Evolutionary conservation across 2,113 vertebrate species (phyloP).

Genomic region (Gambusia holbrooki): DNA sequence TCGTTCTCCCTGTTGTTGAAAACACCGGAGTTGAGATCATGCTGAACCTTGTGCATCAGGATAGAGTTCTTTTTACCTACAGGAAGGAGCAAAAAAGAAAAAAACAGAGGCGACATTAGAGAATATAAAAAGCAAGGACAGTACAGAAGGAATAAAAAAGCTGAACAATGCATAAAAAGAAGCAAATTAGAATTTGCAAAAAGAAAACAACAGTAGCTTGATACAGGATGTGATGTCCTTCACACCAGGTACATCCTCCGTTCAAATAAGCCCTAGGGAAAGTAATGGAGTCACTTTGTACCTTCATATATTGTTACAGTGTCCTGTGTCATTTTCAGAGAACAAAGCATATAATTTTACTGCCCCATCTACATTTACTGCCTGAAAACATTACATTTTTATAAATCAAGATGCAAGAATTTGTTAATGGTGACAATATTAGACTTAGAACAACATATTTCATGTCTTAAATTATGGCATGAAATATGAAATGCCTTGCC

Average conservation of each 20-base stretch:
- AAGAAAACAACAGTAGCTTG: conserved; percentile 24
- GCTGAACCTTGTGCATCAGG: conserved; percentile 96
- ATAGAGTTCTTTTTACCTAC: conserved; percentile 97
- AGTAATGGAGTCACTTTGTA: conserved; percentile 49
- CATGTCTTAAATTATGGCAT: background rate
- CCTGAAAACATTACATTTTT: conserved; percentile 1
- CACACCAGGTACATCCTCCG: conserved; percentile 48
- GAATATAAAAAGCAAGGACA: conserved; percentile 3
- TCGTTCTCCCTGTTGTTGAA: conserved; percentile 98
- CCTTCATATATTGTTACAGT: conserved; percentile 58
- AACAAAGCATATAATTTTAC: conserved; percentile 54
- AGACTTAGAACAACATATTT: background rate
- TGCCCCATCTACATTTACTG: conserved; percentile 30
- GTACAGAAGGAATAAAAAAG: conserved; percentile 16
- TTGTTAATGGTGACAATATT: background rate
- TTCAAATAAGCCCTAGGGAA: conserved; percentile 54
- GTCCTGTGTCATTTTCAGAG: conserved; percentile 46
- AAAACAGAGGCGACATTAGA: background rate
- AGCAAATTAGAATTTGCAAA: conserved; percentile 27
- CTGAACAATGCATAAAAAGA: conserved; percentile 24
- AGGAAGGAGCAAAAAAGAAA: conserved; percentile 2
- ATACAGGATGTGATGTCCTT: conserved; percentile 57
- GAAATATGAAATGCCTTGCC: background rate
- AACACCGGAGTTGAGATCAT: conserved; percentile 93
- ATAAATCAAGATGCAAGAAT: background rate